Conservation (phyloP, 2,797 vertebrate species). For the Hyperoplus immaculatus region DNA sequence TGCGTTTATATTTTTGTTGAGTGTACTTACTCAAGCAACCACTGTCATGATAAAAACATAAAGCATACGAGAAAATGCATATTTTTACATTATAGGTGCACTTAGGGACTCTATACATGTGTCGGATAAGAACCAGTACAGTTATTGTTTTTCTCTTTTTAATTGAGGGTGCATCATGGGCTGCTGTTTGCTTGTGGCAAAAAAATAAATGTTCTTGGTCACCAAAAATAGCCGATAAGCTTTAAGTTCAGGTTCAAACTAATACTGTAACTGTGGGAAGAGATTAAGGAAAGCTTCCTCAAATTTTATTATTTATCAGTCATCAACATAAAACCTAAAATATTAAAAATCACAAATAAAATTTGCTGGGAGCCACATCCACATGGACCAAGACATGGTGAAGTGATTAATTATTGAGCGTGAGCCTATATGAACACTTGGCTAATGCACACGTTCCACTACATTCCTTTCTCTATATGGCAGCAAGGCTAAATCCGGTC, state of each 20-base stretch:
- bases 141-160: background rate
- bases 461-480: background rate
- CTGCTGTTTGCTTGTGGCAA: background rate
- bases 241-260: background rate
- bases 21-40: conserved; percentile 6
- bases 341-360: background rate
- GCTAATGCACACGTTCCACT: background rate
- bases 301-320: background rate
- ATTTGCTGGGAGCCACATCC: background rate
- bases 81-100: background rate
- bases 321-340: background rate
- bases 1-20: too few species aligned
- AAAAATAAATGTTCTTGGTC: conserved; percentile 1
- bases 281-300: conserved; percentile 1
- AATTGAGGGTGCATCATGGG: background rate
- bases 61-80: background rate
- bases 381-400: background rate
- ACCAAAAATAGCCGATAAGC: background rate
- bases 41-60: conserved; percentile 15
- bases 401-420: background rate
- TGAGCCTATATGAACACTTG: background rate
- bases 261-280: background rate
- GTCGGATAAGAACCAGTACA: background rate
- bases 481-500: conserved; percentile 8
- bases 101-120: background rate